Evolutionary conservation across 2,888 invertebrate genomes (phyloP), one percentile per base, ranked within the genome.

Genomic region (Tinea semifulvella): DNA sequence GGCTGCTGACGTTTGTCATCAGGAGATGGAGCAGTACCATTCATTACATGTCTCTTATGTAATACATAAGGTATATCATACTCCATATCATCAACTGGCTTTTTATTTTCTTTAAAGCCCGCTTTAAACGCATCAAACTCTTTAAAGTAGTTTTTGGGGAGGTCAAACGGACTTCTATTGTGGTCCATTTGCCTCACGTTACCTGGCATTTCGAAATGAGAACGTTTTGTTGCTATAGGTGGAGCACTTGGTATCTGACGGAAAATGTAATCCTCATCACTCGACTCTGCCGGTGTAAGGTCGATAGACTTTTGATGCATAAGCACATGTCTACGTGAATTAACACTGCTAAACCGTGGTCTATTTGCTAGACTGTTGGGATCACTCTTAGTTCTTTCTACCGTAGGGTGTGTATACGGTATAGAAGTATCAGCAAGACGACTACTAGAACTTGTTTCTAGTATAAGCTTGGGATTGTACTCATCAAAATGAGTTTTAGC

Each of bases 241-340:
- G 88, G 89, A 16, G 89, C 89, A 60, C 89, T 89, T 0, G 86
- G 86, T 54, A 91, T 89, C 71, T 90, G 89, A 49, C 88, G 86
- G 57, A 89, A 89, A 14, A 89, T 85, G 56, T 89, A 89, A 64
- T 92, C 92, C 62, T 92, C 92, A 57, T 92, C 92, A 48, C 92
- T 91, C 0, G 92, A 92, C 66, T 92, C 92, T 0, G 91, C 91
- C 3, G 92, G 92, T 1, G 92, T 92, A 19, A 92, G 69, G 59
- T 92, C 92, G 47, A 92, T 92, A 0, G 92, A 92, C 60, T 92
- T 92, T 57, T 92, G 92, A 67, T 92, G 92, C 88, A 90, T 92
- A 17, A 92, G 64, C 19, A 91, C 86, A 66, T 91, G 88, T 13
- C 92, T 83, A n/a, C 91, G 84, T 2, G 88, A 87, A 58, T 85